These are phyloP conservation scores for Acanthopagrus latus DNA, from an alignment of 2,797 vertebrate genomes.

Conservation along the genomic window DNA sequence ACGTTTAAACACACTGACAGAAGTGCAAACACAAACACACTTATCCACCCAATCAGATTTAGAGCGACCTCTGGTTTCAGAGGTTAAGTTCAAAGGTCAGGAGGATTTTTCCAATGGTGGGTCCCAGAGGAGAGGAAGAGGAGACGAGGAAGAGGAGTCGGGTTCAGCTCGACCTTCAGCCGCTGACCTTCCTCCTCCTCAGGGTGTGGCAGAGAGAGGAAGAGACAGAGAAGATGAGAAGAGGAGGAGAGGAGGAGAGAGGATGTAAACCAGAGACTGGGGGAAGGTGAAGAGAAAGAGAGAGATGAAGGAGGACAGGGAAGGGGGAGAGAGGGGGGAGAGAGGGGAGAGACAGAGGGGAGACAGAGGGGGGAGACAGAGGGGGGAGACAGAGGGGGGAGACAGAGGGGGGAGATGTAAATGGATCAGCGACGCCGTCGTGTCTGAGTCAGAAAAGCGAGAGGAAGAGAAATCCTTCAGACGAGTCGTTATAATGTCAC, in stretches of 20 bases:
- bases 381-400: neutral
- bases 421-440: conserved; percentile 43
- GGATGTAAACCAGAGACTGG: neutral
- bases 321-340: neutral
- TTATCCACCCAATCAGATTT: conserved; percentile 17
- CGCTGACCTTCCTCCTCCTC: conserved; percentile 20
- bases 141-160: conserved; percentile 21
- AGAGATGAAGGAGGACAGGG: neutral
- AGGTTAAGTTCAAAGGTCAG: conserved; percentile 57
- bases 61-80: neutral
- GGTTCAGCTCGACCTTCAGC: conserved; percentile 53
- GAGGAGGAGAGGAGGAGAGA: conserved; percentile 1
- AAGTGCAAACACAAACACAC: conserved; percentile 31
- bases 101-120: neutral
- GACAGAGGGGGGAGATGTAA: conserved; percentile 29
- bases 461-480: neutral
- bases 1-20: conserved; percentile 10
- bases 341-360: neutral
- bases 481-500: conserved; percentile 5
- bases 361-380: too few relatives aligned
- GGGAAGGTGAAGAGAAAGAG: neutral
- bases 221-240: neutral
- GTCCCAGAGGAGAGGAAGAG: conserved; percentile 45
- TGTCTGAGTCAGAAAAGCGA: conserved; percentile 48
- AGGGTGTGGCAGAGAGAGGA: conserved; percentile 49